A percentile compares a stretch with the other conserved stretches of the same genome.
These are phyloP conservation scores for Ornithoptera priamus DNA, from an alignment of 2,888 invertebrate species.

Conservation along the genomic window DNA sequence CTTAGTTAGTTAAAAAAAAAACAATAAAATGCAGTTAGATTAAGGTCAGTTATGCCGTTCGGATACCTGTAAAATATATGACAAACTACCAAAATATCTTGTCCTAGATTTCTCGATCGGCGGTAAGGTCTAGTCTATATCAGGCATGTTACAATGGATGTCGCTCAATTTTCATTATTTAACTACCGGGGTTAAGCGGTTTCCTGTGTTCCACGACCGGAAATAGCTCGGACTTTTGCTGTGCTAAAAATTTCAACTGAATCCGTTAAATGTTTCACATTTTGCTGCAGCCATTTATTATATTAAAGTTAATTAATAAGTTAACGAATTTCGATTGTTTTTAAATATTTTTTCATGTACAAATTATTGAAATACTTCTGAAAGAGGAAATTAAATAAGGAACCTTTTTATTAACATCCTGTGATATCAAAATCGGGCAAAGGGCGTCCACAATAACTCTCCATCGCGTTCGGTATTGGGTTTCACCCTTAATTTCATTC, in stretches of 20 bases:
- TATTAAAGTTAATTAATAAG: slow-evolving; percentile 29
- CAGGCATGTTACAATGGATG: slow-evolving; percentile 61
- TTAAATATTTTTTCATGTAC: too few relatives aligned
- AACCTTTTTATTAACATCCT: too few relatives aligned
- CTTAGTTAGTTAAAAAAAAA: not conserved
- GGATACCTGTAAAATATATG: slow-evolving; percentile 10
- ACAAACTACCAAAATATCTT: slow-evolving; percentile 54
- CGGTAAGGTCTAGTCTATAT: slow-evolving; percentile 62
- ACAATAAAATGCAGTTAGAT: not conserved
- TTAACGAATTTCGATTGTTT: not conserved
- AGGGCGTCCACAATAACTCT: too few relatives aligned
- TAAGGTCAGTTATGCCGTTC: not conserved
- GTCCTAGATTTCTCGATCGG: slow-evolving; percentile 62
- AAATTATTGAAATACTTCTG: too few relatives aligned
- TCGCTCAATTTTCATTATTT: slow-evolving; percentile 79
- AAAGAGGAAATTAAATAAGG: too few relatives aligned
- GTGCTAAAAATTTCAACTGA: slow-evolving; percentile 30
- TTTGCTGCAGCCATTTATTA: slow-evolving; percentile 20
- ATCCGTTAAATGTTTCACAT: slow-evolving; percentile 10
- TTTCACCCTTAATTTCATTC: too few relatives aligned
- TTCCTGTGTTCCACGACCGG: slow-evolving; percentile 68
- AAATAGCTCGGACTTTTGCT: slow-evolving; percentile 50
- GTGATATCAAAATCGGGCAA: too few relatives aligned
- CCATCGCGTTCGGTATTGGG: too few relatives aligned
- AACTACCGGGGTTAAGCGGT: slow-evolving; percentile 73